Percentiles rank a stretch among this genome's conserved stretches.
Evolutionary conservation across 2,888 invertebrate genomes (phyloP).

Genomic region (Schizaphis graminum): DNA sequence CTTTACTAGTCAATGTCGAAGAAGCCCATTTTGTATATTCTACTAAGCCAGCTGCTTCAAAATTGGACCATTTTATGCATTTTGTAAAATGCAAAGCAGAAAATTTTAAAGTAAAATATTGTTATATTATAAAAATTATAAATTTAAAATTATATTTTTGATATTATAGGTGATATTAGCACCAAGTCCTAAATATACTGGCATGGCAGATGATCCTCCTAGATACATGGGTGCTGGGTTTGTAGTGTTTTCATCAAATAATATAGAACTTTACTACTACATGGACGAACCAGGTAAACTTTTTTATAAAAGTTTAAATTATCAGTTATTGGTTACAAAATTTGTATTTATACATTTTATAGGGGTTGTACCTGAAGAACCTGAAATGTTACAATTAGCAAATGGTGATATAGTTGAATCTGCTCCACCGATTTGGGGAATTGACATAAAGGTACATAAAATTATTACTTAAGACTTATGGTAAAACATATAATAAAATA

Average conservation of each 20-base stretch:
- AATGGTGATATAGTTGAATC: slow-evolving; percentile 95
- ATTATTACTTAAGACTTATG: not conserved
- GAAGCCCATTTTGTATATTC: slow-evolving; percentile 96
- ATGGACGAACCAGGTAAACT: slow-evolving; percentile 92
- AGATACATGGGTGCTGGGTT: slow-evolving; percentile 99
- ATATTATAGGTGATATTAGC: slow-evolving; percentile 83
- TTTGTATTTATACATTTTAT: not conserved
- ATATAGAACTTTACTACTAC: slow-evolving; percentile 94
- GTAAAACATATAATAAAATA: not conserved
- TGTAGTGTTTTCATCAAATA: slow-evolving; percentile 95
- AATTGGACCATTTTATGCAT: slow-evolving; percentile 95
- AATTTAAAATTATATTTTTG: slow-evolving; percentile 49
- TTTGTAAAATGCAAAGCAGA: slow-evolving; percentile 94
- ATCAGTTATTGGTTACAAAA: not conserved
- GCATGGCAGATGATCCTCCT: slow-evolving; percentile 94
- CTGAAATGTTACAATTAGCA: slow-evolving; percentile 88
- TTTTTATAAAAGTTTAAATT: slow-evolving; percentile 51
- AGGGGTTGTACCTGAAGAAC: slow-evolving; percentile 89
- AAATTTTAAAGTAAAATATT: slow-evolving; percentile 80
- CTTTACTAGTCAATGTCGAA: slow-evolving; percentile 91
- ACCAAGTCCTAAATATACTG: slow-evolving; percentile 95
- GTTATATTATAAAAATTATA: slow-evolving; percentile 21
- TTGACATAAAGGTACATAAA: slow-evolving; percentile 83
- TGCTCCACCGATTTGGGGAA: slow-evolving; percentile 94
- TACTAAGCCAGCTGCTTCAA: slow-evolving; percentile 94